These are phyloP conservation scores for Pseudomyrmex concolor DNA, from an alignment of 1,140 invertebrate species.

Conservation along the genomic window DNA sequence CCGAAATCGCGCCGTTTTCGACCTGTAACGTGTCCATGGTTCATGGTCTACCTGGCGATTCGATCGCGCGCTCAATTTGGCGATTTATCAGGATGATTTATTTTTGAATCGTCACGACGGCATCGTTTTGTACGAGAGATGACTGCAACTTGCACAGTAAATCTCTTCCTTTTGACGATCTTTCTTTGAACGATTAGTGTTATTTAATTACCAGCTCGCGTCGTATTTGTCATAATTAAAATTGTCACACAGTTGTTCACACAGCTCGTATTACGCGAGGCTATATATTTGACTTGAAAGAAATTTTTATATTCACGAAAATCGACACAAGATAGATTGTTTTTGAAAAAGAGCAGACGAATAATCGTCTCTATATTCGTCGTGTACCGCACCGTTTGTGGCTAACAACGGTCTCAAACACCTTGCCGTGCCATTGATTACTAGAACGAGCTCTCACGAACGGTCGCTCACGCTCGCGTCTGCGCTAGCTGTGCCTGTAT, in stretches of 20 bases:
- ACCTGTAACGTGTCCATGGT: conserved; percentile 58
- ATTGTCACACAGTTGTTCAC: background rate
- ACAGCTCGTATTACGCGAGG: background rate
- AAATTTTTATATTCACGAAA: background rate
- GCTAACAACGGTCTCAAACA: conserved; percentile 38
- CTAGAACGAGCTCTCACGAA: conserved; percentile 39
- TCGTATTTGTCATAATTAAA: background rate
- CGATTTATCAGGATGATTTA: background rate
- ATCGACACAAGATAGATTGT: too few species aligned
- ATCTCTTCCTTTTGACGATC: too few species aligned
- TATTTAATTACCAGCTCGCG: background rate
- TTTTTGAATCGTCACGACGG: conserved; percentile 4
- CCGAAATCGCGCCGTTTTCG: conserved; percentile 27
- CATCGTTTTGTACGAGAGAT: too few species aligned
- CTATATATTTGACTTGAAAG: background rate
- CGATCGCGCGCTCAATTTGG: background rate
- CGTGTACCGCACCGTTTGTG: conserved; percentile 19
- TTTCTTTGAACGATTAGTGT: background rate
- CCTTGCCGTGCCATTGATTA: conserved; percentile 71
- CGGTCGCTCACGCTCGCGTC: conserved; percentile 42
- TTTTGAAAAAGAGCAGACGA: background rate
- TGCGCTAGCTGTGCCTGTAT: conserved; percentile 49
- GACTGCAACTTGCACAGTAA: too few species aligned
- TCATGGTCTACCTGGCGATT: conserved; percentile 44
- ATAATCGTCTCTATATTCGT: background rate